These are phyloP conservation scores for Psilanteris sp. DNA, from an alignment of 1,140 invertebrate genomes.

Conservation along the genomic window DNA sequence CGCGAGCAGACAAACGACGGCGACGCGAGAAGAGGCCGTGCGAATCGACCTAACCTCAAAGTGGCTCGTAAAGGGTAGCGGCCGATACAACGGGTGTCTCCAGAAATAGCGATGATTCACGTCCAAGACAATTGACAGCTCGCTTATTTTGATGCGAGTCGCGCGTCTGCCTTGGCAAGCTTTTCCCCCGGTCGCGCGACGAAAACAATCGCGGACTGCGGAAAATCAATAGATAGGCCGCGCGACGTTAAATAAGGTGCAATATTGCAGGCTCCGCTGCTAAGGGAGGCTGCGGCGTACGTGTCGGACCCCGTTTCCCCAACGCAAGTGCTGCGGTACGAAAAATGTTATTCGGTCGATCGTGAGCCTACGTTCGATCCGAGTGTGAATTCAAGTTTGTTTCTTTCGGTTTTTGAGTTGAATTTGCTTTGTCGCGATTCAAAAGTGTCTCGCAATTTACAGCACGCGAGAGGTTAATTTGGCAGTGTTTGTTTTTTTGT, in stretches of 20 bases:
- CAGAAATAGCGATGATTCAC: conserved; percentile 73
- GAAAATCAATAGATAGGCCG: conserved; percentile 71
- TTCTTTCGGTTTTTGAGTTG: no score
- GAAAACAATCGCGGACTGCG: conserved; percentile 69
- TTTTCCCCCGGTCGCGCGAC: conserved; percentile 51
- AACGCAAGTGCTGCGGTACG: no score
- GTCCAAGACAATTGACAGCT: conserved; percentile 67
- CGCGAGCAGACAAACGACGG: background rate
- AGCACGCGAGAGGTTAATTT: no score
- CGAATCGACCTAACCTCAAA: conserved; percentile 71
- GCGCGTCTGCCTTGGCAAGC: conserved; percentile 5
- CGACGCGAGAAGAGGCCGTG: background rate
- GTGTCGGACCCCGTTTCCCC: background rate
- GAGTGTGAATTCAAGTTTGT: no score
- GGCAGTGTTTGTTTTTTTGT: no score
- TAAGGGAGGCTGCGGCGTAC: conserved; percentile 12
- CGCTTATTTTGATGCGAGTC: conserved; percentile 33
- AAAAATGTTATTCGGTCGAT: no score
- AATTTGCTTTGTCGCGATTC: no score
- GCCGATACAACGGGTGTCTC: conserved; percentile 68
- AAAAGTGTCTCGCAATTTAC: no score
- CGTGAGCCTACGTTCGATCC: no score
- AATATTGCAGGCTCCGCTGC: conserved; percentile 29
- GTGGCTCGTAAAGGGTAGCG: conserved; percentile 21
- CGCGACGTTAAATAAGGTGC: conserved; percentile 67